A percentile compares a stretch with the other conserved stretches of the same genome.
Evolutionary conservation across 2,113 vertebrate species (phyloP).

Genomic region (Protobothrops flavoviridis): DNA sequence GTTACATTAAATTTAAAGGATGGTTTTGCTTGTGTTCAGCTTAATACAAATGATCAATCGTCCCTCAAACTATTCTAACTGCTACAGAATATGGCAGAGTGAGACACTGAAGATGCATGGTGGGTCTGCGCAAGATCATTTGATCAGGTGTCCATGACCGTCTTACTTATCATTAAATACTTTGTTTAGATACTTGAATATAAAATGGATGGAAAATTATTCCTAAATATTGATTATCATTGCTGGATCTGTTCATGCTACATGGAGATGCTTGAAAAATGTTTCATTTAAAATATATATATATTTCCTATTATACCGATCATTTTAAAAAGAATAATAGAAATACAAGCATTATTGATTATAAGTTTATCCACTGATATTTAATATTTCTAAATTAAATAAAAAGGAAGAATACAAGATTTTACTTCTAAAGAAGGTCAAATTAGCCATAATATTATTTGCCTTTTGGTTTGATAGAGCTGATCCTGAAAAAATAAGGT

Average conservation of each 20-base stretch:
- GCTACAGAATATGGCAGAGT: neutral
- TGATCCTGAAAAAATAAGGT: slow-evolving; percentile 56
- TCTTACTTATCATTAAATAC: neutral
- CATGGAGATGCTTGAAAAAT: neutral
- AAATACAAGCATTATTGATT: slow-evolving; percentile 14
- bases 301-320: neutral
- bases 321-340: neutral
- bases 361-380: slow-evolving; percentile 37
- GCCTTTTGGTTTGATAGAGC: slow-evolving; percentile 31
- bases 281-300: neutral
- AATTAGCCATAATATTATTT: slow-evolving; percentile 57
- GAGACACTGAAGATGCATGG: neutral
- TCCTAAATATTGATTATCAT: neutral
- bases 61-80: neutral
- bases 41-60: neutral
- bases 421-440: neutral
- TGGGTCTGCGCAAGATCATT: neutral
- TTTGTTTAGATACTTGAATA: neutral
- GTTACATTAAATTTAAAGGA: neutral
- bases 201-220: neutral
- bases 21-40: neutral
- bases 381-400: slow-evolving; percentile 41
- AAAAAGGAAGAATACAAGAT: slow-evolving; percentile 26
- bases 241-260: neutral
- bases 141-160: neutral